These are phyloP conservation scores for Ptychoptera albimana DNA, from an alignment of 2,888 invertebrate species.

Conservation along the genomic window DNA sequence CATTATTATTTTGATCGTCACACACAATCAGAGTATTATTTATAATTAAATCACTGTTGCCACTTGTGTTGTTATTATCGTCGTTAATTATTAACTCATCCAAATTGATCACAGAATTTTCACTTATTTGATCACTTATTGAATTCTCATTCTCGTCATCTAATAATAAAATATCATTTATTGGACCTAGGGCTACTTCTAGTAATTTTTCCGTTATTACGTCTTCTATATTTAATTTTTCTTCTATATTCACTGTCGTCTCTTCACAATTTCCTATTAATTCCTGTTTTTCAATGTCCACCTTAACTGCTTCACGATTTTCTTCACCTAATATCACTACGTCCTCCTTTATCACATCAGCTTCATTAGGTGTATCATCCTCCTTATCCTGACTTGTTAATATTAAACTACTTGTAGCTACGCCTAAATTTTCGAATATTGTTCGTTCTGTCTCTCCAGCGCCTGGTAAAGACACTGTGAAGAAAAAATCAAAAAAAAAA, in stretches of 20 bases:
- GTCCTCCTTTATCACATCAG: background rate
- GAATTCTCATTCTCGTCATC: no score
- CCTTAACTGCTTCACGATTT: background rate
- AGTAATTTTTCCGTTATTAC: no score
- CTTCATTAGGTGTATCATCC: no score
- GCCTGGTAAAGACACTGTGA: constrained; percentile 9
- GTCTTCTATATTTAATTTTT: no score
- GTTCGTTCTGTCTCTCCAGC: constrained; percentile 6
- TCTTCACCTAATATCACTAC: background rate
- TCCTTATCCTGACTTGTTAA: no score
- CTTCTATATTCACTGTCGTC: no score
- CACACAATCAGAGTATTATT: background rate
- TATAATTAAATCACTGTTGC: background rate
- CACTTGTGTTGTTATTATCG: background rate
- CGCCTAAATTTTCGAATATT: background rate
- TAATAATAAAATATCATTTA: no score
- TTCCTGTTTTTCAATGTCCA: background rate
- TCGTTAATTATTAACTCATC: background rate
- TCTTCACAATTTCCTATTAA: no score
- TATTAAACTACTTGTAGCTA: background rate
- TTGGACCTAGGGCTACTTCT: no score
- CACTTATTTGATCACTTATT: no score
- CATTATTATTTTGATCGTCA: no score
- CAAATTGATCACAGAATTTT: background rate
- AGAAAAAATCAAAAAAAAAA: background rate